Base-by-base conservation (phyloP, 2,888 invertebrate genomes). In the Disparrhopalites patrizii region DNA sequence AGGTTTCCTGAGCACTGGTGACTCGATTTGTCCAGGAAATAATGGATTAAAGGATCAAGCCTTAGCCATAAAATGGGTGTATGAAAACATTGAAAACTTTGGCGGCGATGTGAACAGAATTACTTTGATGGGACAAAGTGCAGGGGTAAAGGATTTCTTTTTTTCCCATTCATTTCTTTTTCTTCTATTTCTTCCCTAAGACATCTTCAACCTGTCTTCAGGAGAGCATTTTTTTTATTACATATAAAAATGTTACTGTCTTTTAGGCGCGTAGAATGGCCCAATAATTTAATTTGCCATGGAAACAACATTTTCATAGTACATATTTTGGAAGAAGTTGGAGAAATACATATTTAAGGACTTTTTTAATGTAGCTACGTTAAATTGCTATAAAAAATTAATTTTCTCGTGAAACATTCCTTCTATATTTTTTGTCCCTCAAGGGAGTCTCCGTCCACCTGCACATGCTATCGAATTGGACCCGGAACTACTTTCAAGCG, bases 1-100 rank as follows among this genome's bases (percentile, higher is more conserved):
- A 80, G 83, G 83, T 23, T 84, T 83, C 77, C 66, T 84, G 27
- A 80, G 82, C 1, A 81, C 83, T 2, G 78, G 79, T 62, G 81
- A 80, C 13, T 76, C 79, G 8, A 78, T 78, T n/a, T 78, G 82
- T 62, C 81, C 83, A 0, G 84, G 84, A 13, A 85, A 85, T 76
- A 82, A 80, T 65, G 83, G 83, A 36, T 57, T 57, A 27, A 30
- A 51, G 36, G 61, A 61, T 23, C 61, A 61, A 51, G 51, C 51
- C 18, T n/a, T 61, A 2, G 61, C 51, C 10, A 36, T 61, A 36
- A 61, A 61, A 61, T 61, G 61, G 61, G 50, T 61, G 23, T 36
- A 56, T 51, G 51, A 61, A 15, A 61, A 61, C 33, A 61, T 61
- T n/a, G 51, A 51, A 30, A 8, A 13, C 23, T 61, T 61, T 61